Evolutionary conservation across 2,888 invertebrate species (phyloP).

Genomic region (Dolichopus griseipennis): DNA sequence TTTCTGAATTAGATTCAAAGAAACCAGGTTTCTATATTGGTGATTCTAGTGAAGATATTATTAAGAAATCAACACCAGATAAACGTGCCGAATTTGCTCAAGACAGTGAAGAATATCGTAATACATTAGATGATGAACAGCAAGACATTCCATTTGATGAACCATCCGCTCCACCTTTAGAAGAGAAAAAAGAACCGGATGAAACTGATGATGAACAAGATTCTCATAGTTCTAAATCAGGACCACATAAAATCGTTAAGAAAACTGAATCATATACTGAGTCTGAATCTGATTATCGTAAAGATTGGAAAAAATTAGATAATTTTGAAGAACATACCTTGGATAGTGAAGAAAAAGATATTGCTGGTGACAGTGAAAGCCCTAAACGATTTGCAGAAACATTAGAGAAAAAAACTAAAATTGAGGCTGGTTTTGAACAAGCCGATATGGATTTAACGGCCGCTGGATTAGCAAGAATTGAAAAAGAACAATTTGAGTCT

Average conservation of each 20-base stretch:
- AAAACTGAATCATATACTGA: background rate
- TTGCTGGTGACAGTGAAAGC: slow-evolving; percentile 20
- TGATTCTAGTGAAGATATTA: slow-evolving; percentile 41
- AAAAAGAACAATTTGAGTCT: slow-evolving; percentile 22
- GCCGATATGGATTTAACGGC: background rate
- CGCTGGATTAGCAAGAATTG: background rate
- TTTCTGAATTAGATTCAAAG: slow-evolving; percentile 24
- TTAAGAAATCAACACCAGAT: slow-evolving; percentile 34
- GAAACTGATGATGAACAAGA: slow-evolving; percentile 16
- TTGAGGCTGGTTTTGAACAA: background rate
- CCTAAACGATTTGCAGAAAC: background rate
- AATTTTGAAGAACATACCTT: slow-evolving; percentile 29
- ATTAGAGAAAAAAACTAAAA: slow-evolving; percentile 6
- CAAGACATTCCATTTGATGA: slow-evolving; percentile 7
- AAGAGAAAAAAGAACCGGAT: slow-evolving; percentile 24
- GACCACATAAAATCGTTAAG: background rate
- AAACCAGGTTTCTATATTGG: slow-evolving; percentile 42
- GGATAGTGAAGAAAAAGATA: slow-evolving; percentile 31
- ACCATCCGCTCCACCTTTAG: slow-evolving; percentile 5
- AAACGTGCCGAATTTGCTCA: slow-evolving; percentile 21
- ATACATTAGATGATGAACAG: slow-evolving; percentile 16
- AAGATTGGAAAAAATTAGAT: background rate
- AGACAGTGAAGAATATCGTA: slow-evolving; percentile 23
- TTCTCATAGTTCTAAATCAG: background rate
- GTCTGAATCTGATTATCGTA: background rate